Conservation (phyloP, 2,797 vertebrate species). For the Onychomys arenicola region DNA sequence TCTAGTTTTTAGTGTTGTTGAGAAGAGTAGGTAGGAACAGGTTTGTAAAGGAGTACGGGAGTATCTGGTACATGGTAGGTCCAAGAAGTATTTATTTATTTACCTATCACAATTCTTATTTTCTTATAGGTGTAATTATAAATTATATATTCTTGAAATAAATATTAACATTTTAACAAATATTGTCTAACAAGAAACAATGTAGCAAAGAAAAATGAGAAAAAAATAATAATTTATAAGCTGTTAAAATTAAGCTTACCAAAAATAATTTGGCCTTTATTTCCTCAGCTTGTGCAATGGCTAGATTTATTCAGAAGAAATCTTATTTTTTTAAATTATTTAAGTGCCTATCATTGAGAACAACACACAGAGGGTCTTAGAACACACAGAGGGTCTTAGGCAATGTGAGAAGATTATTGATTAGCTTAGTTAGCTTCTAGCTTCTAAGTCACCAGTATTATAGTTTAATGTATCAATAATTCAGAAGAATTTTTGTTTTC, state of each 20-base stretch:
- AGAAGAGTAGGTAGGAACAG: not conserved
- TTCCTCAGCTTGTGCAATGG: not conserved
- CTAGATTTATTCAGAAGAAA: slow-evolving; percentile 54
- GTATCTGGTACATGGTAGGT: not conserved
- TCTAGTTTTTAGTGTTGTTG: not conserved
- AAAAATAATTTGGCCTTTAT: not conserved
- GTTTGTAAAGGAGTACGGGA: not conserved
- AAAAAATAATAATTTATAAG: not conserved
- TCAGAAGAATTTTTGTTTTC: slow-evolving; percentile 63
- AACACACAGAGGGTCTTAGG: not conserved
- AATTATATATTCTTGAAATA: not conserved
- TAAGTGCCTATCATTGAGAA: slow-evolving; percentile 39
- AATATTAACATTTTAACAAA: not conserved
- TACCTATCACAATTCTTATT: not conserved
- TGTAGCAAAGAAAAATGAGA: slow-evolving; percentile 6
- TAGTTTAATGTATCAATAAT: slow-evolving; percentile 67
- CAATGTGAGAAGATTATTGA: slow-evolving; percentile 68
- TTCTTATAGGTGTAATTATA: not conserved
- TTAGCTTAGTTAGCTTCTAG: slow-evolving; percentile 42
- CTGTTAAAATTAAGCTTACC: not conserved
- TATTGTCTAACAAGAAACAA: slow-evolving; percentile 1
- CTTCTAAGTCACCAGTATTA: slow-evolving; percentile 50
- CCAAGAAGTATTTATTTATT: not conserved
- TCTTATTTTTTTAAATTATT: slow-evolving; percentile 64
- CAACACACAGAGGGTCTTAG: not conserved